Base-by-base conservation (phyloP, 2,797 vertebrate species). In the Sciaenops ocellatus region DNA sequence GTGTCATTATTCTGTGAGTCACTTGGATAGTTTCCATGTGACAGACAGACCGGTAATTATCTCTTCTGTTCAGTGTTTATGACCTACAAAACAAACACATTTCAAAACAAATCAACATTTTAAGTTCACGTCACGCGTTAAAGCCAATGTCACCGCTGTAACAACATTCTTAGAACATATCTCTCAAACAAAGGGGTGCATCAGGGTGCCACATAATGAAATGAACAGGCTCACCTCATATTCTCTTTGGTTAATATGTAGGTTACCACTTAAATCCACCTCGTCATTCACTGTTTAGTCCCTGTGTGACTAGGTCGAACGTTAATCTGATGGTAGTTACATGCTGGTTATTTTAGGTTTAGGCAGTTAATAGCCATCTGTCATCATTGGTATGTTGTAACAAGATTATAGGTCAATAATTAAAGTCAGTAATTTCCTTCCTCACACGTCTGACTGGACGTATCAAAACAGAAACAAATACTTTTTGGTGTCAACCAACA, bases 251-350 rank as follows among this genome's bases (percentile, higher is more conserved):
- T 79, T 71, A 52, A 69, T 79, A 77, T 80, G 22, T 70, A 50
- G 79, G 70, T 80, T 87, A 61, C 48, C 68, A 34, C 46, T 70
- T 77, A 77, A 81, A 80, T 72, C 73, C 57, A 59, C 20, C 18
- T 44, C 10, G 3, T 68, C 52, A 47, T 28, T 63, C 28, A 63
- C 73, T 71, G 17, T 80, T 73, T 44, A 57, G 12, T 65, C 13
- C 18, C 42, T 24, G 24, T 63, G 42, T 68, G 63, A 51, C 34
- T 13, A 42, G 24, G 10, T 28, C 68, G 4, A 41, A 78, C 60
- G 72, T 79, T 73, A 83, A 85, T 73, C 63, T 38, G 57, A 69
- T 16, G 50, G 1, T 26, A 55, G 26, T 18, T 44, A 8, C 42
- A 12, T 5, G 26, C 44, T 70, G 60, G 77, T 78, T 78, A 64